These are phyloP conservation scores for Tenodera sinensis DNA, from an alignment of 2,888 invertebrate species.

Conservation along the genomic window DNA sequence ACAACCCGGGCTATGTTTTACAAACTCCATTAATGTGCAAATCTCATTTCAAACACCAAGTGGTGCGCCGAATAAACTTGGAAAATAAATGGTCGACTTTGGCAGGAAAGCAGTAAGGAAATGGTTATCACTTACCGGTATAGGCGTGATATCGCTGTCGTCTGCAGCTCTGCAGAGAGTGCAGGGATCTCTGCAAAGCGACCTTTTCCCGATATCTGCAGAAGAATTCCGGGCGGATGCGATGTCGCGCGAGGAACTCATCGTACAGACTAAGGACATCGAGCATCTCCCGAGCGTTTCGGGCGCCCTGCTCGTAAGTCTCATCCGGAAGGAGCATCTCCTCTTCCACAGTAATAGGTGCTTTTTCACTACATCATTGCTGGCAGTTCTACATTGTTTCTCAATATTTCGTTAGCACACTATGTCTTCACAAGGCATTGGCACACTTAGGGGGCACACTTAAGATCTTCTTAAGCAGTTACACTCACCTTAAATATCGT, in stretches of 20 bases:
- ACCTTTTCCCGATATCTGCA: slow-evolving; percentile 61
- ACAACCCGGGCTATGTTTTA: too few species aligned
- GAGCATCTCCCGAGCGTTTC: slow-evolving; percentile 43
- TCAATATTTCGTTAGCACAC: too few species aligned
- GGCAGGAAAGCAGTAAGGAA: neutral
- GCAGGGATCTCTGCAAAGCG: slow-evolving; percentile 49
- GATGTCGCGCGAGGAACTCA: slow-evolving; percentile 60
- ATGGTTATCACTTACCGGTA: neutral
- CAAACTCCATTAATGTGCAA: too few species aligned
- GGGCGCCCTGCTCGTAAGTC: slow-evolving; percentile 63
- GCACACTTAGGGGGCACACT: neutral
- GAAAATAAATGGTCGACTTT: too few species aligned
- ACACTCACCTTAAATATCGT: too few species aligned
- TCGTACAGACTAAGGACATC: slow-evolving; percentile 56
- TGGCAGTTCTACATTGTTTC: neutral
- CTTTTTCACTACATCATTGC: neutral
- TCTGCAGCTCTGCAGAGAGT: neutral
- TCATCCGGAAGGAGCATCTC: slow-evolving; percentile 73
- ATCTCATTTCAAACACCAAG: too few species aligned
- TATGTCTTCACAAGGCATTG: neutral
- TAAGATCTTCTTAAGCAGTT: too few species aligned
- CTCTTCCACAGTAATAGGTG: slow-evolving; percentile 7
- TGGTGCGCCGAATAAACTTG: too few species aligned
- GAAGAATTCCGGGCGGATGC: slow-evolving; percentile 73
- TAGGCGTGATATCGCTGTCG: neutral